Evolutionary conservation across 1,140 invertebrate species (phyloP).

Genomic region (Cydia splendana): DNA sequence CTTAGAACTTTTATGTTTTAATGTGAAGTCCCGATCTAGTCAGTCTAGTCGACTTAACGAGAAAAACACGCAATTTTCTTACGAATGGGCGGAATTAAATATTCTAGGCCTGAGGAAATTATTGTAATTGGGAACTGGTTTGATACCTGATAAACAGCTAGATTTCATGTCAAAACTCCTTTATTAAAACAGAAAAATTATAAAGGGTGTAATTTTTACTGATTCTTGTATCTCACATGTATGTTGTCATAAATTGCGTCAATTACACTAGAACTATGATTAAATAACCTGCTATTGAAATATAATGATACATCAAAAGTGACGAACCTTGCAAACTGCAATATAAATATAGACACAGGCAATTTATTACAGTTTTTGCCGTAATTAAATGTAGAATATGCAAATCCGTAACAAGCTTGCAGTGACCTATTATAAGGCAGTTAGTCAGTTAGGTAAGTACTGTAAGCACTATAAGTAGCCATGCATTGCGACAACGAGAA

Average conservation of each 20-base stretch:
- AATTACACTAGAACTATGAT: not conserved
- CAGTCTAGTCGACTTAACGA: slow-evolving; percentile 18
- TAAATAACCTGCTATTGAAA: not conserved
- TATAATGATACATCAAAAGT: not conserved
- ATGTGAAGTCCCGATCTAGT: not conserved
- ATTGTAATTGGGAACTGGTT: slow-evolving; percentile 13
- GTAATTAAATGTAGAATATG: slow-evolving; percentile 20
- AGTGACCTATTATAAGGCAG: slow-evolving; percentile 24
- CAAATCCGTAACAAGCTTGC: slow-evolving; percentile 11
- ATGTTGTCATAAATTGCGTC: not conserved
- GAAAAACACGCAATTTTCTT: slow-evolving; percentile 29
- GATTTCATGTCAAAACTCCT: too few species aligned
- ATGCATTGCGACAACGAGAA: slow-evolving; percentile 47
- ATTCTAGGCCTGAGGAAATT: not conserved
- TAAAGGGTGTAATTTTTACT: too few species aligned
- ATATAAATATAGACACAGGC: not conserved
- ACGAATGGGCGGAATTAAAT: slow-evolving; percentile 9
- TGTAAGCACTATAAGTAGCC: slow-evolving; percentile 25
- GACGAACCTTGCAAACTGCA: not conserved
- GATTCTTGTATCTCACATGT: too few species aligned
- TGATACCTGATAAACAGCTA: not conserved
- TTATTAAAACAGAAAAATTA: too few species aligned
- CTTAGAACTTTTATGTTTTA: not conserved
- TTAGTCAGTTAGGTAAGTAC: slow-evolving; percentile 36
- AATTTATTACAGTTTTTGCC: slow-evolving; percentile 20